phyloP scores from a whole-genome alignment of 2,797 vertebrate genomes.

The Falco novaeseelandiae region DNA sequence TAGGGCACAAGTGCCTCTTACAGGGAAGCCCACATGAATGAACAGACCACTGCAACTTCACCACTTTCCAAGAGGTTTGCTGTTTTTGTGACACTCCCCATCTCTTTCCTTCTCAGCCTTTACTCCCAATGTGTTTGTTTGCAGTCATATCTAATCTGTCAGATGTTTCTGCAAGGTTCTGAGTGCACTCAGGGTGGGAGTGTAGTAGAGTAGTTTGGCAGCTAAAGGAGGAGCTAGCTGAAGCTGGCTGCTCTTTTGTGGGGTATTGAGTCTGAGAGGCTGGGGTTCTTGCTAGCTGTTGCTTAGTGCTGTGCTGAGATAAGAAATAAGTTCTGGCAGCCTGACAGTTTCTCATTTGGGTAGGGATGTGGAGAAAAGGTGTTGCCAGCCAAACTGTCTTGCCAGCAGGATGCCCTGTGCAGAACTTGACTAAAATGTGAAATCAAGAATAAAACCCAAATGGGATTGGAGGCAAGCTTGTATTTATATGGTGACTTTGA shows the following conservation, averaged over 20 bases:
- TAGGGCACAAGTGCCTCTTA: not conserved
- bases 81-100: not conserved
- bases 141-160: fast-evolving
- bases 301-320: not conserved
- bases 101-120: not conserved
- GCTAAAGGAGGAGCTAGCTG: not conserved
- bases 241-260: not conserved
- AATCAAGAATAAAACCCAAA: not conserved
- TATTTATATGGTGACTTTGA: not conserved
- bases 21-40: not conserved
- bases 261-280: not conserved
- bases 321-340: not conserved
- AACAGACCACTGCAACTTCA: fast-evolving
- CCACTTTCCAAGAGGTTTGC: not conserved
- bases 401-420: not conserved
- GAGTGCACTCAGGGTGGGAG: not conserved
- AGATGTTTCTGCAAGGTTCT: not conserved
- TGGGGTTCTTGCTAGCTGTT: not conserved
- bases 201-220: not conserved
- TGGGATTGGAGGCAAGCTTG: not conserved
- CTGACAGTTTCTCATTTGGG: not conserved
- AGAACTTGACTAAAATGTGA: not conserved
- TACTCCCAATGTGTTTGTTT: not conserved
- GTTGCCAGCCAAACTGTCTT: not conserved
- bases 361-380: not conserved